Evolutionary conservation across 2,113 vertebrate genomes (phyloP).

Genomic region (Camelus bactrianus): DNA sequence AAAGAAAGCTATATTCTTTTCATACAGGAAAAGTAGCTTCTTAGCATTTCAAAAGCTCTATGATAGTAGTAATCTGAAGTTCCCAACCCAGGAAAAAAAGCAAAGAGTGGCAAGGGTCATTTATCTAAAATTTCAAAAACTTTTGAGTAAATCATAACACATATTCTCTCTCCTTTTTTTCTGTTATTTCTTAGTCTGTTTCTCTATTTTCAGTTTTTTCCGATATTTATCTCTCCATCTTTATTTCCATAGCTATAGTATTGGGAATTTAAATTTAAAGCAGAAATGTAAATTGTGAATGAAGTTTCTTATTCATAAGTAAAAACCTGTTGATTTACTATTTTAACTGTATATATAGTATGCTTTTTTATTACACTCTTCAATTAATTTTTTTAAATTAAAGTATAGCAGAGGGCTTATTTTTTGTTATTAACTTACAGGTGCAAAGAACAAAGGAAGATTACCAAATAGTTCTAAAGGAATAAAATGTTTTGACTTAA

Average conservation of each 20-base stretch:
- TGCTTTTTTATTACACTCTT: not conserved
- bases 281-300: not conserved
- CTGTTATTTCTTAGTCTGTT: not conserved
- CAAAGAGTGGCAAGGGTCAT: not conserved
- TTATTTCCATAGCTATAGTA: not conserved
- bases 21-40: not conserved
- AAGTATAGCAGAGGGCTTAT: not conserved
- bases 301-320: not conserved
- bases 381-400: not conserved
- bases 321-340: not conserved
- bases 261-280: not conserved
- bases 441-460: not conserved
- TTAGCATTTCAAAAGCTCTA: not conserved
- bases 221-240: not conserved
- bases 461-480: not conserved
- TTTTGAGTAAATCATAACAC: not conserved
- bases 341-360: not conserved
- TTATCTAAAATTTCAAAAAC: conserved; percentile 6
- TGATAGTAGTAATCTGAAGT: not conserved
- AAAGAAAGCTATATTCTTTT: not conserved
- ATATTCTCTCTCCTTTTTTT: not conserved
- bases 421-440: not conserved
- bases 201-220: not conserved
- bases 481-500: not conserved
- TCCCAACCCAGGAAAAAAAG: not conserved